A percentile compares a stretch with the other conserved stretches of the same genome.
phyloP scores from a whole-genome alignment of 2,888 invertebrate genomes.

The Poecilobothrus nobilitatus region DNA sequence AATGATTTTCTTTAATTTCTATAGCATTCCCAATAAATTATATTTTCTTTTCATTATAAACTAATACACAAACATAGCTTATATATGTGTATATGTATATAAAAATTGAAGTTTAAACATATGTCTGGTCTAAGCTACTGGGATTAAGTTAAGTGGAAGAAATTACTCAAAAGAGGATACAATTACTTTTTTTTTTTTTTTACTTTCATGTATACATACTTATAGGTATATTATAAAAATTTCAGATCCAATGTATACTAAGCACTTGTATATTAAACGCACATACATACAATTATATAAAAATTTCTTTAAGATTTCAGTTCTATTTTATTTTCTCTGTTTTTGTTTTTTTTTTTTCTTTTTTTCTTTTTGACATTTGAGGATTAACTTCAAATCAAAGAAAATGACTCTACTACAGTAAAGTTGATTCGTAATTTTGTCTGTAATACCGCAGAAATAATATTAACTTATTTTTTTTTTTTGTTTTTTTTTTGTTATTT shows the following conservation, averaged over 20 bases:
- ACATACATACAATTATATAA: too few species aligned
- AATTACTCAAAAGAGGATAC: slow-evolving; percentile 36
- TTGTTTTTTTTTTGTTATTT: too few species aligned
- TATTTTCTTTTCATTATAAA: too few species aligned
- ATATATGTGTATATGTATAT: not conserved
- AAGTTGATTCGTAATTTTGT: not conserved
- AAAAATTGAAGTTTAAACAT: slow-evolving; percentile 17
- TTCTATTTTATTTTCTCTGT: not conserved
- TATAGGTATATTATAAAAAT: not conserved
- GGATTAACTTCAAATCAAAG: slow-evolving; percentile 6
- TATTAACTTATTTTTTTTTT: too few species aligned
- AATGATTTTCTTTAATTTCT: too few species aligned
- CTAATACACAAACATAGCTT: not conserved
- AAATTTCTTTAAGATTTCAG: not conserved
- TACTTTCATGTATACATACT: not conserved
- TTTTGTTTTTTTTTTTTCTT: not conserved
- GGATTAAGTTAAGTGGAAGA: slow-evolving; percentile 40
- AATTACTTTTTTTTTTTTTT: slow-evolving; percentile 29
- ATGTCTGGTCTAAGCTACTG: slow-evolving; percentile 34
- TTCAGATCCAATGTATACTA: too few species aligned
- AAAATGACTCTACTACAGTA: not conserved
- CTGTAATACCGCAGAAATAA: too few species aligned
- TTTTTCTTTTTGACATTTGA: not conserved
- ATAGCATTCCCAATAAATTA: too few species aligned
- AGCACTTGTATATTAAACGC: too few species aligned